Conservation (phyloP, 1,140 invertebrate species). For the Eupeodes corollae region DNA sequence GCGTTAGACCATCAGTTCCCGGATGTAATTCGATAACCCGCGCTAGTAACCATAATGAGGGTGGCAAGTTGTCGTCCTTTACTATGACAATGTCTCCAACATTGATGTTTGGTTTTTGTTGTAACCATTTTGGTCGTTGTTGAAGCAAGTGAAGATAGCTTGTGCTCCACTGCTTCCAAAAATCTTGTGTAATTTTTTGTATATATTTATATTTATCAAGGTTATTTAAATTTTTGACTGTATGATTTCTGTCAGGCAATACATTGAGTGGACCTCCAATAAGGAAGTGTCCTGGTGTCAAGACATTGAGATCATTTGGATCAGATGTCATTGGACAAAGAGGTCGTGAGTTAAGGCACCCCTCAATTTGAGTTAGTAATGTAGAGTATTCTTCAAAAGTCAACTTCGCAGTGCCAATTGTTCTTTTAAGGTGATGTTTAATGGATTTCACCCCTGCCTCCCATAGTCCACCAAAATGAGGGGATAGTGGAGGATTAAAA, state of each 20-base stretch:
- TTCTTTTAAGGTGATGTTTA: conserved; percentile 11
- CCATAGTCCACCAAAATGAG: conserved; percentile 18
- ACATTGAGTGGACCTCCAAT: conserved; percentile 20
- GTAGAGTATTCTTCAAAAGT: conserved; percentile 16
- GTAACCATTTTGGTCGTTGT: too few relatives aligned
- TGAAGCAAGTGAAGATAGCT: too few relatives aligned
- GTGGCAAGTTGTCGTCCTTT: too few relatives aligned
- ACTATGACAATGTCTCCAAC: too few relatives aligned
- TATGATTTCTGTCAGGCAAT: conserved; percentile 10
- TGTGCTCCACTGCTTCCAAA: too few relatives aligned
- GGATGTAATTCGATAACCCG: too few relatives aligned
- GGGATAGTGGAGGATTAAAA: conserved; percentile 15
- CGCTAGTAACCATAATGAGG: too few relatives aligned
- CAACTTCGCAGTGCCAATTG: conserved; percentile 5
- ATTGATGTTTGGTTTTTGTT: too few relatives aligned
- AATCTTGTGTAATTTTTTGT: too few relatives aligned
- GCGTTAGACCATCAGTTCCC: too few relatives aligned
- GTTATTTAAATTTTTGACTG: too few relatives aligned
- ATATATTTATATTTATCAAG: too few relatives aligned
- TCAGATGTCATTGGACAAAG: conserved; percentile 14
- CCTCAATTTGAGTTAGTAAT: conserved; percentile 14
- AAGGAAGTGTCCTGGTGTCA: conserved; percentile 30
- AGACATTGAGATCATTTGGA: conserved; percentile 11
- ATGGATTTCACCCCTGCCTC: conserved; percentile 15
- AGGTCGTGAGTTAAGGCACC: conserved; percentile 16